Evolutionary conservation across 2,888 invertebrate genomes (phyloP), one percentile per base, ranked within the genome.

Genomic region (Hermaeophaga mercurialis): DNA sequence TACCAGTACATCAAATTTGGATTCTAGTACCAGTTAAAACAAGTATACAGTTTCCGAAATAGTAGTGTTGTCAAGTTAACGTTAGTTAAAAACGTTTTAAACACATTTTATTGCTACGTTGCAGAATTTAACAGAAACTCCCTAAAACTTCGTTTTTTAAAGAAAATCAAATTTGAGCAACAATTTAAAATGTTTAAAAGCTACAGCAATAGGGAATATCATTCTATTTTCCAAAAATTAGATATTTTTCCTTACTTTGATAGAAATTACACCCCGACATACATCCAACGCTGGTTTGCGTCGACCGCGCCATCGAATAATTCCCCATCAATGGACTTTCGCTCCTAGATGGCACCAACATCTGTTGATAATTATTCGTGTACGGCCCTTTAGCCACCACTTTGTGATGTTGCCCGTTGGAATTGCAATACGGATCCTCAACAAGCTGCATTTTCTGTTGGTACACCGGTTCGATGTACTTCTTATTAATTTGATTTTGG

Each of bases 401-500:
- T 24, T 54, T 55, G 36, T 36, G 36, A 36, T 52, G 47, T 6
- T 44, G 52, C 52, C 67, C 60, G 43, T 68, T 73, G 7, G 72
- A 62, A 45, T 64, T 70, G 56, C 70, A 73, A 48, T 74, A 73
- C 33, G 70, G 70, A n/a, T 74, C 73, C 3, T 73, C 71, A 6
- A 63, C 53, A 62, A 50, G 22, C 55, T 63, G 34, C 52, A 72
- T 61, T 56, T 72, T 56, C 41, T 72, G 70, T 54, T 75, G 74
- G 60, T 77, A 77, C 17, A 73, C 63, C 3, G 75, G 73, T 44
- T 78, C 77, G n/a, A 73, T 66, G 58, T 74, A 78, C 26, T 77
- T 66, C 54, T 75, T 76, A 59, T 78, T 78, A 41, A 77, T 75
- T 64, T 77, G 75, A 58, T 78, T 77, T 62, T 76, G 77, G 62